phyloP scores from a whole-genome alignment of 2,113 vertebrate genomes.

The Cricetomys ansorgei region DNA sequence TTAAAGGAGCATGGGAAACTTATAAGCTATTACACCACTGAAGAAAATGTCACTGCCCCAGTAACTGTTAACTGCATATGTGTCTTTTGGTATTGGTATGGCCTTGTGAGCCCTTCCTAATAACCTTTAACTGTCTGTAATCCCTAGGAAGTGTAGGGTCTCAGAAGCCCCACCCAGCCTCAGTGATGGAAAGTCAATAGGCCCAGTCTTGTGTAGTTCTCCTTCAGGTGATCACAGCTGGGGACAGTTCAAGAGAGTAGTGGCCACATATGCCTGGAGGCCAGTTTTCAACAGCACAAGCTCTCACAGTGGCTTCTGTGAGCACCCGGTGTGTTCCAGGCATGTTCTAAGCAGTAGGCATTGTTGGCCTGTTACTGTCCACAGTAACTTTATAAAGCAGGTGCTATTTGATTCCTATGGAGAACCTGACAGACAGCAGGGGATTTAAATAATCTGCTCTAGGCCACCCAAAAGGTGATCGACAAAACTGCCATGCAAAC shows the following conservation, averaged over 20 bases:
- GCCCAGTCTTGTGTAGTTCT: background rate
- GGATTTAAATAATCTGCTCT: background rate
- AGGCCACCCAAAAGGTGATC: no score
- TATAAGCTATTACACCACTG: background rate
- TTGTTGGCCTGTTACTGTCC: background rate
- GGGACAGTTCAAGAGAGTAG: background rate
- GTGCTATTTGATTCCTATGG: background rate
- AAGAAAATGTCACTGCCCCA: background rate
- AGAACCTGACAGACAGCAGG: background rate
- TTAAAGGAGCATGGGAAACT: background rate
- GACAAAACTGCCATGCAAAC: background rate
- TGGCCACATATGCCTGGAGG: background rate
- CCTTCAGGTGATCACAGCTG: background rate
- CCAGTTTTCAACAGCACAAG: background rate
- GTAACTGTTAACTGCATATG: background rate
- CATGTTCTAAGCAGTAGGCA: background rate
- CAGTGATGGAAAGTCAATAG: background rate
- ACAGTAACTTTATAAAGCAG: accelerated
- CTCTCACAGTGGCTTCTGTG: background rate
- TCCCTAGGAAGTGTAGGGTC: background rate
- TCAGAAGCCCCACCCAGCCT: background rate
- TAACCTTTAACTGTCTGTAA: background rate
- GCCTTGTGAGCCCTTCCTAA: background rate
- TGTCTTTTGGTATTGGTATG: background rate
- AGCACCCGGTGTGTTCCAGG: background rate